A percentile compares a stretch with the other conserved stretches of the same genome.
Evolutionary conservation across 2,113 vertebrate species (phyloP).

Genomic region (Laticauda colubrina): DNA sequence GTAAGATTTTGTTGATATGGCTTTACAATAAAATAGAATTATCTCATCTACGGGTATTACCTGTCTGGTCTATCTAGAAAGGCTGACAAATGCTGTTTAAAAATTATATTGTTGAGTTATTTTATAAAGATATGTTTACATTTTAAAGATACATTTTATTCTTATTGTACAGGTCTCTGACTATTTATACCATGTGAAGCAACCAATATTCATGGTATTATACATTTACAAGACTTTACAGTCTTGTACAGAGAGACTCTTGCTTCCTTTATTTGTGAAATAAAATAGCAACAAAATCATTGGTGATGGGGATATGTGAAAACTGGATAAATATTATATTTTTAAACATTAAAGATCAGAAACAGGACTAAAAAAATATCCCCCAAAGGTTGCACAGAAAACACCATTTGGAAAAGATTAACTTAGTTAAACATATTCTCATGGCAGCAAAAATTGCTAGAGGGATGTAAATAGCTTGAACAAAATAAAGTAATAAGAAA

Average conservation of each 20-base stretch:
- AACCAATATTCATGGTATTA: not conserved
- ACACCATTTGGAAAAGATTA: not conserved
- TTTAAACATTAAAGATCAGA: not conserved
- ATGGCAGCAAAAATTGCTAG: not conserved
- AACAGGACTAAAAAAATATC: not conserved
- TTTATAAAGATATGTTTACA: not conserved
- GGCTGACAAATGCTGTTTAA: not conserved
- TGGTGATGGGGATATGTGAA: not conserved
- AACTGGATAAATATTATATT: not conserved
- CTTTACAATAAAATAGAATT: not conserved
- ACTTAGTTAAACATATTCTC: not conserved
- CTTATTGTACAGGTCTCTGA: not conserved
- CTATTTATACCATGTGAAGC: not conserved
- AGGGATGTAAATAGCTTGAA: not conserved
- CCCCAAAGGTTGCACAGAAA: not conserved
- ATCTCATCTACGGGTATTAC: not conserved
- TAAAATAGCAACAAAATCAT: not conserved
- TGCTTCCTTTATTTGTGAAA: not conserved
- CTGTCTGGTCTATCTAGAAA: not conserved
- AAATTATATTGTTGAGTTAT: not conserved
- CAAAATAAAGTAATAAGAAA: not conserved
- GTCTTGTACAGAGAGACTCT: not conserved
- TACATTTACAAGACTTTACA: not conserved
- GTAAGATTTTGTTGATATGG: not conserved
- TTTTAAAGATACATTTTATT: not conserved